phyloP scores from a whole-genome alignment of 2,888 invertebrate species.

The Odontothrips loti region DNA sequence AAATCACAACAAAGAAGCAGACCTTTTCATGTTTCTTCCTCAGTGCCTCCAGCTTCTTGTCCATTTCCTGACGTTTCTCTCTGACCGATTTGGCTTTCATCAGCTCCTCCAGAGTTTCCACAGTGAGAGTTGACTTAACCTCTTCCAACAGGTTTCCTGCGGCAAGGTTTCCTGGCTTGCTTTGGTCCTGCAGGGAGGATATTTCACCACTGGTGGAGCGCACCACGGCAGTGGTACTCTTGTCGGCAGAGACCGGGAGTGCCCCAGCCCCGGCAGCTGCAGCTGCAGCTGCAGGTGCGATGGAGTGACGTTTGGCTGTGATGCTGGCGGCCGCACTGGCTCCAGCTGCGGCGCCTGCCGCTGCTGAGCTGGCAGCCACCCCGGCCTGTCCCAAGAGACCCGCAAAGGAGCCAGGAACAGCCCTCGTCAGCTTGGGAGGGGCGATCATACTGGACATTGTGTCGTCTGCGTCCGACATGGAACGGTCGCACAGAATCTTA shows the following conservation, averaged over 20 bases:
- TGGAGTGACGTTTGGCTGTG: conserved; percentile 29
- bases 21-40: conserved; percentile 75
- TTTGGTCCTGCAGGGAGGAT: background rate
- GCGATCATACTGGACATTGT: background rate
- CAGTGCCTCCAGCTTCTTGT: conserved; percentile 80
- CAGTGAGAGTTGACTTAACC: conserved; percentile 57
- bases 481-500: background rate
- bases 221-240: conserved; percentile 32
- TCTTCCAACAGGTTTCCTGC: background rate
- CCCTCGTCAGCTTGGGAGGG: background rate
- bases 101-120: conserved; percentile 74
- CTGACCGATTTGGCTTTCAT: conserved; percentile 75
- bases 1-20: background rate
- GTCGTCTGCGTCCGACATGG: background rate
- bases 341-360: conserved; percentile 31
- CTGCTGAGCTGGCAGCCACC: conserved; percentile 30
- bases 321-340: conserved; percentile 28
- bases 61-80: conserved; percentile 77
- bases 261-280: background rate
- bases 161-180: background rate
- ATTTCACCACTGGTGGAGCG: conserved; percentile 33
- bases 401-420: conserved; percentile 10
- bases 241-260: conserved; percentile 30
- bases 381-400: conserved; percentile 30
- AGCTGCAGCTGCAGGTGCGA: conserved; percentile 30